Evolutionary conservation across 2,797 vertebrate genomes (phyloP).

Genomic region (Melanotaenia pygmaea): DNA sequence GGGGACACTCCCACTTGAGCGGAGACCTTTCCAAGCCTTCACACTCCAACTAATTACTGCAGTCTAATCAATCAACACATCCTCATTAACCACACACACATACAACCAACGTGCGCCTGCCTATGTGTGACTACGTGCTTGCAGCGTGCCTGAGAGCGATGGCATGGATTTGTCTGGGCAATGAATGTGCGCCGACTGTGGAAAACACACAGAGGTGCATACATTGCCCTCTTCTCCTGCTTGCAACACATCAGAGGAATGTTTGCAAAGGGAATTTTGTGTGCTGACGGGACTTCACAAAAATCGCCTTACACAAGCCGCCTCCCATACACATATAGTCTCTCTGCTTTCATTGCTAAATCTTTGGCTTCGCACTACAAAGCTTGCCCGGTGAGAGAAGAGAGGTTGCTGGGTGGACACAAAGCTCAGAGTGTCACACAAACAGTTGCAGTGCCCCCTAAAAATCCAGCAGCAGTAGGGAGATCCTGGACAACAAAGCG

Average conservation of each 20-base stretch:
- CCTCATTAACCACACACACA: conserved; percentile 73
- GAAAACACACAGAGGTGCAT: conserved; percentile 21
- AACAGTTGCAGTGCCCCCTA: conserved; percentile 50
- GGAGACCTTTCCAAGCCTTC: conserved; percentile 73
- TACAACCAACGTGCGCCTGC: conserved; percentile 13
- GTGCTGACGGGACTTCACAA: conserved; percentile 66
- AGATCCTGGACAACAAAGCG: conserved; percentile 44
- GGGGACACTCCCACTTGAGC: conserved; percentile 70
- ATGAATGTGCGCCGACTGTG: conserved; percentile 21
- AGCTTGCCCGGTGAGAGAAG: conserved; percentile 35
- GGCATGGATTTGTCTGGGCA: conserved; percentile 55
- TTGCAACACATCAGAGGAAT: conserved; percentile 70
- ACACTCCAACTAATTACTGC: conserved; percentile 83
- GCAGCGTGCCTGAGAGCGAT: conserved; percentile 21
- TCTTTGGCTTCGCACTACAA: conserved; percentile 58
- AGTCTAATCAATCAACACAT: conserved; percentile 84
- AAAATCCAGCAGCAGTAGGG: conserved; percentile 49
- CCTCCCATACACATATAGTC: conserved; percentile 35
- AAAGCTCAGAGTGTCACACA: conserved; percentile 58
- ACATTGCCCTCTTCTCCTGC: conserved; percentile 32
- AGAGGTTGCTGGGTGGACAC: conserved; percentile 35
- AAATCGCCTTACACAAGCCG: conserved; percentile 44
- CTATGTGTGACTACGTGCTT: conserved; percentile 33
- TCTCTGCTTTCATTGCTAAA: conserved; percentile 52
- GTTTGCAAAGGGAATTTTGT: conserved; percentile 69